Evolutionary conservation across 2,113 vertebrate species (phyloP).

Genomic region (Misgurnus mizolepis): DNA sequence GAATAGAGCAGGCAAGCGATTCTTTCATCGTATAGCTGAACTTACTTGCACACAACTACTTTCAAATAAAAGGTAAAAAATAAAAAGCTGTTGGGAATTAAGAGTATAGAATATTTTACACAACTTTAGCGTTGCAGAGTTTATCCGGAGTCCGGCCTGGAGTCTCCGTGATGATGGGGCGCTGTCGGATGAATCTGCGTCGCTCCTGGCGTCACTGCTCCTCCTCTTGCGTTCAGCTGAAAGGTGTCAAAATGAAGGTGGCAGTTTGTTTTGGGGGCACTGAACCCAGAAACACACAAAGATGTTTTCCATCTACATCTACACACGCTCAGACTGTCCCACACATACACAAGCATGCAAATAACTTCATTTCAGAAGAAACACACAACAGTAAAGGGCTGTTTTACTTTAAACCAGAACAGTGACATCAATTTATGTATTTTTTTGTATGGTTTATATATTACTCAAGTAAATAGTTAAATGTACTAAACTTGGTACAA

Average conservation of each 20-base stretch:
- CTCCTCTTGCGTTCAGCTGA: constrained; percentile 94
- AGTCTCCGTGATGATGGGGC: constrained; percentile 69
- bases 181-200: constrained; percentile 71
- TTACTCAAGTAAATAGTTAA: too few relatives aligned
- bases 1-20: constrained; percentile 54
- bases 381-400: not conserved
- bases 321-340: constrained; percentile 54
- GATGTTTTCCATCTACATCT: constrained; percentile 54
- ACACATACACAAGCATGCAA: constrained; percentile 63
- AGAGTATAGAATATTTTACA: constrained; percentile 86
- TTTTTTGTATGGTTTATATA: too few relatives aligned
- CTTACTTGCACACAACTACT: constrained; percentile 81
- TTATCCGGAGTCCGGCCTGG: constrained; percentile 79
- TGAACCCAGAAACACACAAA: constrained; percentile 76
- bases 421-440: too few relatives aligned
- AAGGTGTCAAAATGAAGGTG: constrained; percentile 99
- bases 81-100: constrained; percentile 83
- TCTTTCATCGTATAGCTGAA: constrained; percentile 73
- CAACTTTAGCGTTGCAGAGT: constrained; percentile 85
- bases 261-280: constrained; percentile 93
- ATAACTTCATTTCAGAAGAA: constrained; percentile 4
- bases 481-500: too few relatives aligned
- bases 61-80: constrained; percentile 96
- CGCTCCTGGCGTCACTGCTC: constrained; percentile 79
- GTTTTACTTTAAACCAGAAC: too few relatives aligned